Conservation (phyloP, 2,797 vertebrate genomes). For the Dromococcyx pavoninus region DNA sequence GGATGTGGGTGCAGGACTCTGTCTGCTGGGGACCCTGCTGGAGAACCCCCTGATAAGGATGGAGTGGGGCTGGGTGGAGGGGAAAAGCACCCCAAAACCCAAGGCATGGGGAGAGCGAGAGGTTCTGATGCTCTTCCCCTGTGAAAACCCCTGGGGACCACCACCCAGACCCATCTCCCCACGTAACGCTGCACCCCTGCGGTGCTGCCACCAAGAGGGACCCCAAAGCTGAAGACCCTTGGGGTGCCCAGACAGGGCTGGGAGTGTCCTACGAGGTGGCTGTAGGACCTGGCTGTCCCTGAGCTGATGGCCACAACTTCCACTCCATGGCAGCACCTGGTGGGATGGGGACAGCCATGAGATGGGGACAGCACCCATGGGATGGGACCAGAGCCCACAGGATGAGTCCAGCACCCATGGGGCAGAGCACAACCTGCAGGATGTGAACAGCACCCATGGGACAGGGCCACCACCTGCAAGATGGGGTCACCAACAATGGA, state of each 20-base stretch:
- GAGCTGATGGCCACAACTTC: neutral
- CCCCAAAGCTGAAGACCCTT: accelerated
- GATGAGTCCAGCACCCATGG: too few species aligned
- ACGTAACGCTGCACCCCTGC: accelerated
- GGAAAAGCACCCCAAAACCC: neutral
- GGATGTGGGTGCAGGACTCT: neutral
- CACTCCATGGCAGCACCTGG: neutral
- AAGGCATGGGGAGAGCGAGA: neutral
- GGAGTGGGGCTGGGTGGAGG: neutral
- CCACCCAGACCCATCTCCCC: accelerated
- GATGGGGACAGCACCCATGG: too few species aligned
- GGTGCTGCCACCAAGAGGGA: neutral
- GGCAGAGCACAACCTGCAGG: too few species aligned
- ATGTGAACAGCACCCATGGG: too few species aligned
- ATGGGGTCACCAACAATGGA: too few species aligned
- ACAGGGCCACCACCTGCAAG: too few species aligned
- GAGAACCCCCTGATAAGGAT: neutral
- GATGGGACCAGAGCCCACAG: too few species aligned
- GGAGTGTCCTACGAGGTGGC: neutral
- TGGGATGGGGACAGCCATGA: too few species aligned
- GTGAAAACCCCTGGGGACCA: neutral
- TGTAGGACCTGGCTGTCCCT: neutral
- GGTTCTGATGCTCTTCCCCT: neutral
- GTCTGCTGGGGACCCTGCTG: neutral
- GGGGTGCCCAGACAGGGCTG: accelerated